Base-by-base conservation (phyloP, 1,140 invertebrate species). In the Argopecten irradians region DNA sequence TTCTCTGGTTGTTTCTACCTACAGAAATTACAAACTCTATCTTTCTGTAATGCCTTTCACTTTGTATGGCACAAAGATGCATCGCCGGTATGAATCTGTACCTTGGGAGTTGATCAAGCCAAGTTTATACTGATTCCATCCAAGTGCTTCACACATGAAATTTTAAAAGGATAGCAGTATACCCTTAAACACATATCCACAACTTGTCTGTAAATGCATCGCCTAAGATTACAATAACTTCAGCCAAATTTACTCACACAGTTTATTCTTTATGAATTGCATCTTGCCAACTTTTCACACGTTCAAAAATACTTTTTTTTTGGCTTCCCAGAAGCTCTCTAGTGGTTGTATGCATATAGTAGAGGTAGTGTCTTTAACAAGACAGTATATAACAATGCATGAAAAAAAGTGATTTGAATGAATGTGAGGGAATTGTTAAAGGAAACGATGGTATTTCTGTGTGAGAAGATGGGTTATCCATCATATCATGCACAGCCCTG, bases 101-200 rank as follows among this genome's bases (percentile, higher is more conserved):
- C 55, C 55, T 71, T 0, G 55, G 16, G 55, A 71, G 22, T 46
- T 5, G 19, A 11, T 71, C 55, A 16, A n/a, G 55, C 55, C 22
- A 11, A 71, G 55, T 71, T 71, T 71, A n/a, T n/a, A 71, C 55
- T n/a, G 28, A 71, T 71, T 71, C 55, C n/a, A 71, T 71, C 55
- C 55, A 28, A 71, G 55, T 71, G 55, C 55, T 71, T 71, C 22
- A n/a, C n/a, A 71, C 55, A 71, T 71, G 55, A 71, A 71, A 71
- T 71, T 71, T 71, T 71, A 71, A 71, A 22, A 71, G 8, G 55
- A 28, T 5, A 71, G 55, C 16, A 71, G 55, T n/a, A 71, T n/a
- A 71, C 55, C n/a, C 55, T n/a, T 28, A 2, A 28, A 71, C 13
- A 71, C 55, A 71, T 28, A 22, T 71, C 55, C 8, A 16, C 55